Base-by-base conservation (phyloP, 2,888 invertebrate genomes). In the Orthosia gothica region DNA sequence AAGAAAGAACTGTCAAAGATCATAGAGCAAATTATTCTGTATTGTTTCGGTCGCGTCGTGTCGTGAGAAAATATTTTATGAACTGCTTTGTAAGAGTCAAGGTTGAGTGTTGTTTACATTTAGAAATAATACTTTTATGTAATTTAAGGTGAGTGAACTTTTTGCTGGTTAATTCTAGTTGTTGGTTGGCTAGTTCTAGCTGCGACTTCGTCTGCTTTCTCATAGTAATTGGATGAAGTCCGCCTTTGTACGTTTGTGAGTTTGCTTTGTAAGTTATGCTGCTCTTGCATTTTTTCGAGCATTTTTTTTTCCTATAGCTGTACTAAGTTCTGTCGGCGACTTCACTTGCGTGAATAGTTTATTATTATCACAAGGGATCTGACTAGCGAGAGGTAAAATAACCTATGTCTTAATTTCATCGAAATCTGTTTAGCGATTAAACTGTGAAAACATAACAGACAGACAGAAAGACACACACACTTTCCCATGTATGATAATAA, bases 61-160 rank as follows among this genome's bases (percentile, higher is more conserved):
- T 77, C 79, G 86, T 86, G 87, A 69, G 86, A 87, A 79, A 68
- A 59, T 32, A 57, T 40, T 40, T 40, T 40, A 40, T 74, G 20
- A 64, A 54, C 67, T n/a, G 47, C 45, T 64, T 62, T 68, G 7
- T 61, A 52, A n/a, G 40, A 70, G 87, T 85, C 87, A 87, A 87
- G 86, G 87, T 83, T 79, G 54, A 52, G 71, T 74, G 52, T 69
- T 76, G 70, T 83, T 86, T 75, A 62, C 58, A 71, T 54, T n/a
- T 58, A 54, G 32, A 76, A 72, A 52, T 5, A 68, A 50, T 69
- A 54, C 57, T 55, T 81, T 62, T 79, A 67, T 77, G 55, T 65
- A 70, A 71, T 68, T 71, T 23, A 65, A 82, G 73, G 70, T 82
- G 23, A 70, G 0, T 84, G 74, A 83, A 74, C 82, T 83, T n/a